Conservation (phyloP, 1,140 invertebrate genomes). For the Aphelenchoides avenae region DNA sequence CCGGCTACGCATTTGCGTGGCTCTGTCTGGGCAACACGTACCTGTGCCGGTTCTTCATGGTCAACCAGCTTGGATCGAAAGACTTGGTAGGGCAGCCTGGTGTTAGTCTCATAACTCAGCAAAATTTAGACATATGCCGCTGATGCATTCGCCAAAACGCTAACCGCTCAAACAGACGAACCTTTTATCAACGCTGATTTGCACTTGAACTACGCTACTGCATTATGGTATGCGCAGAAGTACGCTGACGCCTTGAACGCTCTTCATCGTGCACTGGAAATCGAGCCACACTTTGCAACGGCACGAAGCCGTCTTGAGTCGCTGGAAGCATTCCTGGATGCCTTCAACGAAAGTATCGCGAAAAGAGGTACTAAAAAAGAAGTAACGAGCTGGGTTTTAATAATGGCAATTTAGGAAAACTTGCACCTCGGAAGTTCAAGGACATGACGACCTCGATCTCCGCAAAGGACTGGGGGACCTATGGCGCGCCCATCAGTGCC, state of each 20-base stretch:
- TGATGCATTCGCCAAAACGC: slow-evolving; percentile 19
- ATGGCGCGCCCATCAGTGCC: neutral
- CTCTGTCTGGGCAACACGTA: slow-evolving; percentile 31
- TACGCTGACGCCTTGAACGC: slow-evolving; percentile 17
- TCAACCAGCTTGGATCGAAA: slow-evolving; percentile 5
- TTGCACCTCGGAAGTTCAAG: slow-evolving; percentile 15
- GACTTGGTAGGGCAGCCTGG: slow-evolving; percentile 24
- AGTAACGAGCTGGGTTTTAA: neutral
- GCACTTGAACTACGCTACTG: slow-evolving; percentile 16
- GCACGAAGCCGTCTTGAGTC: slow-evolving; percentile 7
- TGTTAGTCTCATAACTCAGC: slow-evolving; percentile 1
- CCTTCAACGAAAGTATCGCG: slow-evolving; percentile 6
- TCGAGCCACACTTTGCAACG: slow-evolving; percentile 25
- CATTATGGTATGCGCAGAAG: slow-evolving; percentile 20
- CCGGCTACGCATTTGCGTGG: slow-evolving; percentile 22
- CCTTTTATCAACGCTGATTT: slow-evolving; percentile 26
- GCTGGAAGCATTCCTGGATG: slow-evolving; percentile 8
- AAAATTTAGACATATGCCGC: slow-evolving; percentile 7
- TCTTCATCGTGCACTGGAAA: slow-evolving; percentile 14
- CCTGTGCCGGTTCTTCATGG: slow-evolving; percentile 15
- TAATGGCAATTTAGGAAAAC: slow-evolving; percentile 11
- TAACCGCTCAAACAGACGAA: neutral
- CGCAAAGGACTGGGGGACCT: neutral
- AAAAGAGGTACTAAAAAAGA: slow-evolving; percentile 13
- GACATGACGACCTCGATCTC: slow-evolving; percentile 13